Evolutionary conservation across 2,888 invertebrate species (phyloP), one percentile per base, ranked within the genome.

Genomic region (Trichacis sp.): DNA sequence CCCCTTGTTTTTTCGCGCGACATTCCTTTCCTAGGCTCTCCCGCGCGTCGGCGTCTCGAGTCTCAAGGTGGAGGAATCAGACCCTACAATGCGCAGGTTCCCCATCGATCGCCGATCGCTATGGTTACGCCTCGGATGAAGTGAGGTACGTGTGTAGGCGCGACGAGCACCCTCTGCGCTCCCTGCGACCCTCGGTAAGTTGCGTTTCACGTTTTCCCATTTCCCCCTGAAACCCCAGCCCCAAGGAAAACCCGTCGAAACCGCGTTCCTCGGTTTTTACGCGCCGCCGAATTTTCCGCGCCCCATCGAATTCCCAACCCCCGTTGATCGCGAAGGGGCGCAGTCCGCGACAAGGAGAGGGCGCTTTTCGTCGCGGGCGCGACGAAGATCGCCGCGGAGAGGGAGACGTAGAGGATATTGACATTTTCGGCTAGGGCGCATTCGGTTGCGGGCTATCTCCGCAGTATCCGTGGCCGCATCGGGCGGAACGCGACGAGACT

Each of bases 391-490:
- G 51, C 40, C 49, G 11, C 36, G 30, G 57, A 43, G 56, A 56
- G 57, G 62, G 47, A 69, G 64, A 75, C 75, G 53, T 17, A 73
- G 76, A 77, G 79, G 79, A 81, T 82, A 83, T 82, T 79, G 82
- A 82, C 82, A 82, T 82, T 82, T 82, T 80, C 76, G 82, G 79
- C 73, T 76, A 77, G 77, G 79, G 76, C 78, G 80, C 79, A 78
- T 77, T 78, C 77, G 77, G 73, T 69, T 65, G 69, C 62, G 69
- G 69, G 69, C 52, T 69, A 72, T 69, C 75, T 75, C 73, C 74
- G 77, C 75, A 74, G 75, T 77, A 76, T 76, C 76, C 75, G 76
- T 77, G 75, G 73, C 76, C 74, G 75, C 72, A 73, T 73, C 70
- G 71, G 69, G 69, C 67, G 73, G 69, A 73, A 75, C 73, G 73